Base-by-base conservation (phyloP, 2,888 invertebrate species). In the Busseola fusca region DNA sequence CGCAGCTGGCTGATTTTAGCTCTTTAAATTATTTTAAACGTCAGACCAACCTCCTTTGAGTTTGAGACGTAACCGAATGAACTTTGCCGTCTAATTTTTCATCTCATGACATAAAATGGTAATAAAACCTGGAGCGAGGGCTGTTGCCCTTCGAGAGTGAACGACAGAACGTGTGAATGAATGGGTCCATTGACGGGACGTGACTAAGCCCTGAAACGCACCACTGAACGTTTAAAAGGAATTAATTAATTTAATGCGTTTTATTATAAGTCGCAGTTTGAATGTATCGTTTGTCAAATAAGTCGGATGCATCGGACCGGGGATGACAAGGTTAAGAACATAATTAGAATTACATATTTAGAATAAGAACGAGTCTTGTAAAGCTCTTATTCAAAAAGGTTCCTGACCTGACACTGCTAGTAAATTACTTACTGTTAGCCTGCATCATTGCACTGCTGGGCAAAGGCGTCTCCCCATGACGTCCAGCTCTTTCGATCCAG, bases 191-290 rank as follows among this genome's bases (percentile, higher is more conserved):
- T 84, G 75, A 83, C 69, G 69, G 34, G 67, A 76, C 78, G 87
- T 88, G 89, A 87, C 87, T 89, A 86, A 84, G 72, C 75, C 77
- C 74, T 65, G 70, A 59, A 69, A 69, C 68, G 85, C 74, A 72
- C 72, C 75, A 73, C 71, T 77, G 81, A 78, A 73, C 69, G 74
- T 63, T 71, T 84, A 76, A 68, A 74, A 72, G 80, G 86, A 85
- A 85, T 84, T 82, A 80, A 85, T 85, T 83, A 76, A 76, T 76
- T 21, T 80, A 69, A 59, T 70, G 54, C 42, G 18, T 60, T 71
- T 70, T 69, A 80, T 70, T 69, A 58, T 54, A 72, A 71, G 73
- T 72, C 71, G 59, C 65, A 56, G 66, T 68, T 59, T 71, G 54
- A 67, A 71, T 76, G 69, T 70, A 68, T 76, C 70, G 52, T 83